phyloP scores from a whole-genome alignment of 37 sponge, comb jelly and placozoan species.

The Sycon ciliatum region DNA sequence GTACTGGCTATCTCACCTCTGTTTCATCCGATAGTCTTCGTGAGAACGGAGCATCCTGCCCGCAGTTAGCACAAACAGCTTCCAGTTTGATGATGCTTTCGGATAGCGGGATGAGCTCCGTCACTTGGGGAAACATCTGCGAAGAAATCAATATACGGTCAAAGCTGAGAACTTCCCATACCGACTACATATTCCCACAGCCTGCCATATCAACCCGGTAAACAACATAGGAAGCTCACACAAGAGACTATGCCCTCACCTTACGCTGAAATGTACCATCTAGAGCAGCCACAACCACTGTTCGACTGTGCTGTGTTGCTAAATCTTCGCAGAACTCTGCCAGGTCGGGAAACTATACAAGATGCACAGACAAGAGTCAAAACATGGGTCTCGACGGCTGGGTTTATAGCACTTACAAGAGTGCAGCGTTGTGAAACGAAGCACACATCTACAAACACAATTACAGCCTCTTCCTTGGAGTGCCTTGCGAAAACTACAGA shows the following conservation, averaged over 20 bases:
- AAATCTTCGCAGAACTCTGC: conserved; percentile 83
- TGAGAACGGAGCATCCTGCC: conserved; percentile 79
- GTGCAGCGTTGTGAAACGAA: too few relatives aligned
- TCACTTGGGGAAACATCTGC: conserved; percentile 70
- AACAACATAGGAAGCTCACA: neutral
- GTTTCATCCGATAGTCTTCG: conserved; percentile 68
- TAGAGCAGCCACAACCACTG: conserved; percentile 83
- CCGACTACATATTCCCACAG: too few relatives aligned
- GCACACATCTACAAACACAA: too few relatives aligned
- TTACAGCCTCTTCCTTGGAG: too few relatives aligned
- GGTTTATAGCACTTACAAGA: too few relatives aligned
- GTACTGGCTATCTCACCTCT: too few relatives aligned
- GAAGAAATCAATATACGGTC: too few relatives aligned
- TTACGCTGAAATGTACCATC: conserved; percentile 95
- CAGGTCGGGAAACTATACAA: conserved; percentile 70
- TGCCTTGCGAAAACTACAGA: too few relatives aligned
- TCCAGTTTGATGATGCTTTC: conserved; percentile 81
- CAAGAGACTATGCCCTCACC: conserved; percentile 20
- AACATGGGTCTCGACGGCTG: too few relatives aligned
- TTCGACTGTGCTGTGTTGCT: conserved; percentile 68
- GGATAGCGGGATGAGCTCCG: conserved; percentile 73
- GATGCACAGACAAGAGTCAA: neutral
- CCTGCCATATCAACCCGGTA: too few relatives aligned
- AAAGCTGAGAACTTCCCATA: too few relatives aligned
- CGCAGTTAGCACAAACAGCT: conserved; percentile 86